These are phyloP conservation scores for Meiosimyza platycephala DNA, from an alignment of 2,888 invertebrate genomes.

Conservation along the genomic window DNA sequence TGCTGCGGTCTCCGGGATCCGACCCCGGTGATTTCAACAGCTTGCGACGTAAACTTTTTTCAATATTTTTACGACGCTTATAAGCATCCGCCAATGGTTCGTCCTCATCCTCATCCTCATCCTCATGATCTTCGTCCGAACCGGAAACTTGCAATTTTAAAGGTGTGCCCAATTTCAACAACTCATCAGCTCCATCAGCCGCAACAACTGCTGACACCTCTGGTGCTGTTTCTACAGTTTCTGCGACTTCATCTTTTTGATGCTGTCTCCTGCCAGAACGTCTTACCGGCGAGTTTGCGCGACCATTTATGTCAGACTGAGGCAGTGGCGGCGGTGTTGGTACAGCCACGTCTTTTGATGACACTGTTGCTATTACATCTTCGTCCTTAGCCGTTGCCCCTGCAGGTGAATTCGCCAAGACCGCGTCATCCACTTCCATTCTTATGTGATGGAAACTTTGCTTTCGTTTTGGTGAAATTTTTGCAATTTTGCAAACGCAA, in stretches of 20 bases:
- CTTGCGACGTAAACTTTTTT: conserved; percentile 36
- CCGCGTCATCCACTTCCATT: conserved; percentile 56
- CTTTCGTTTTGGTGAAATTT: conserved; percentile 57
- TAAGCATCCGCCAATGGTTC: neutral
- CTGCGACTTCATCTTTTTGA: conserved; percentile 7
- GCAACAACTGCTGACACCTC: neutral
- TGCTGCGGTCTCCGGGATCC: conserved; percentile 26
- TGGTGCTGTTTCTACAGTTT: neutral
- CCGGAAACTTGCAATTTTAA: conserved; percentile 23
- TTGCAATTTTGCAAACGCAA: conserved; percentile 44
- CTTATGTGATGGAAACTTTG: conserved; percentile 56
- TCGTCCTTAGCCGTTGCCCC: conserved; percentile 34
- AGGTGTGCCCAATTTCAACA: conserved; percentile 13
- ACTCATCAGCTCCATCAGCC: neutral
- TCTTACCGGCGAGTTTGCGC: neutral
- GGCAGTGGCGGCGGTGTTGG: conserved; percentile 10
- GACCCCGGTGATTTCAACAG: conserved; percentile 33
- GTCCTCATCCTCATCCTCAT: conserved; percentile 22
- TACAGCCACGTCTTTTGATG: conserved; percentile 25
- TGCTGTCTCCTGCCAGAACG: conserved; percentile 21
- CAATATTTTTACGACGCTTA: neutral
- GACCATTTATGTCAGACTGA: conserved; percentile 29
- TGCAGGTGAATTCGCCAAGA: conserved; percentile 36
- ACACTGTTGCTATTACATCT: conserved; percentile 35
- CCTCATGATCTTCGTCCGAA: conserved; percentile 28